Base-by-base conservation (phyloP, 2,797 vertebrate genomes). In the Scolopax bukidnonensis region DNA sequence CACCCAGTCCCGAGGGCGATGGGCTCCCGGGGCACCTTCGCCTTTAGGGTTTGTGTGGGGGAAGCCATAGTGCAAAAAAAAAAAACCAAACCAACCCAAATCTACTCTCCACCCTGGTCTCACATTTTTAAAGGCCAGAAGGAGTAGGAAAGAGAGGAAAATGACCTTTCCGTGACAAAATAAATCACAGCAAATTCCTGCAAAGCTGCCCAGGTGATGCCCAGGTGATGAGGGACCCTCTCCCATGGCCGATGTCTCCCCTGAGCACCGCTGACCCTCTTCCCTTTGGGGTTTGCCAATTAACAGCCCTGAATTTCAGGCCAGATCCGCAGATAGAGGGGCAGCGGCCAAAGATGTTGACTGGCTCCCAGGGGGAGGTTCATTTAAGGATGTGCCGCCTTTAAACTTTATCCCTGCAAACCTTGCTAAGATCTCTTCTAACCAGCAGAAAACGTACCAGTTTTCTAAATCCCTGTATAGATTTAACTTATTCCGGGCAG, bases 381-480 rank as follows among this genome's bases (percentile, higher is more conserved):
- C 6, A 0, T 20, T 60, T 4, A 6, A n/a, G 65, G 30, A 6
- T 16, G 24, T 15, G 38, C 65, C 60, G 2, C 21, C 1, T 20
- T 3, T 15, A 15, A 50, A 16, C 14, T 10, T 11, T 9, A 2
- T 12, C n/a, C 47, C 38, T 13, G 24, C 33, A n/a, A 48, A 16
- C 38, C 33, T 47, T 16, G 8, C 71, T 36, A 7, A 40, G 51
- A 24, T n/a, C 33, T 11, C n/a, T 50, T 20, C 51, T 4, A 24
- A 2, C 6, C 54, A 9, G 4, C 25, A 9, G 63, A 9, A 63
- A 64, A 38, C 1, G 9, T 0, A 21, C 4, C 9, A 1, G 1
- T 41, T 54, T 2, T 27, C 50, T 28, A 11, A 69, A 68, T 25
- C 27, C 4, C 0, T 1, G 8, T 12, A 0, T 1, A 15, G 4